These are phyloP conservation scores for Tapera naevia DNA, from an alignment of 2,797 vertebrate genomes.

Conservation along the genomic window DNA sequence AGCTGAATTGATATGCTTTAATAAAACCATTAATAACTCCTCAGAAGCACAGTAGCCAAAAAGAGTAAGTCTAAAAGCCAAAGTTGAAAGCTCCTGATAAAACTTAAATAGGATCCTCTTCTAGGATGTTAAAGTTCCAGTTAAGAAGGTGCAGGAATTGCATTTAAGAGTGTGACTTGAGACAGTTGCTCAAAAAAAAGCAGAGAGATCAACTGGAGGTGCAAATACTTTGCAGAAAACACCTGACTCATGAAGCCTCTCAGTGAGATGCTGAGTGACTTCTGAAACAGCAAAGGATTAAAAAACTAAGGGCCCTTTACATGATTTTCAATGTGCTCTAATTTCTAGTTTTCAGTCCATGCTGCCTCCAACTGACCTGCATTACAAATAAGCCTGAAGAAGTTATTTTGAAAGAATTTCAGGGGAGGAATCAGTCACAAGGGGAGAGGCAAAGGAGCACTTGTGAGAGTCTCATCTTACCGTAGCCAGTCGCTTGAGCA, in stretches of 20 bases:
- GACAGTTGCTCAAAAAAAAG: background rate
- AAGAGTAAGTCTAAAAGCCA: background rate
- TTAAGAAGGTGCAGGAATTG: background rate
- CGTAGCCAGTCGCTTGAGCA: constrained; percentile 94
- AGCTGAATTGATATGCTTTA: background rate
- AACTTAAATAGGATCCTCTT: background rate
- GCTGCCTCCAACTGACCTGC: background rate
- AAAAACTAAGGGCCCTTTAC: background rate
- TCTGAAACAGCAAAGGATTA: background rate
- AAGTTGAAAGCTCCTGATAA: background rate
- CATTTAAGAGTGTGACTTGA: background rate
- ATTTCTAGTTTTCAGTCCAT: background rate
- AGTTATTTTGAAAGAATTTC: background rate
- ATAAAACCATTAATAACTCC: background rate
- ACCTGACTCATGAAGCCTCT: background rate
- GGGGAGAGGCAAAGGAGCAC: background rate
- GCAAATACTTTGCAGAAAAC: background rate
- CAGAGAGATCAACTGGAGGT: background rate
- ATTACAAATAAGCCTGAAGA: background rate
- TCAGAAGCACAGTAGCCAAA: background rate
- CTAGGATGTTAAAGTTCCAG: background rate
- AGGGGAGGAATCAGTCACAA: background rate
- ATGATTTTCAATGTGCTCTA: background rate
- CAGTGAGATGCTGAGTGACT: background rate
- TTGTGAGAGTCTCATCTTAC: constrained; percentile 70